Base-by-base conservation (phyloP, 2,797 vertebrate species). In the Arremon aurantiirostris region DNA sequence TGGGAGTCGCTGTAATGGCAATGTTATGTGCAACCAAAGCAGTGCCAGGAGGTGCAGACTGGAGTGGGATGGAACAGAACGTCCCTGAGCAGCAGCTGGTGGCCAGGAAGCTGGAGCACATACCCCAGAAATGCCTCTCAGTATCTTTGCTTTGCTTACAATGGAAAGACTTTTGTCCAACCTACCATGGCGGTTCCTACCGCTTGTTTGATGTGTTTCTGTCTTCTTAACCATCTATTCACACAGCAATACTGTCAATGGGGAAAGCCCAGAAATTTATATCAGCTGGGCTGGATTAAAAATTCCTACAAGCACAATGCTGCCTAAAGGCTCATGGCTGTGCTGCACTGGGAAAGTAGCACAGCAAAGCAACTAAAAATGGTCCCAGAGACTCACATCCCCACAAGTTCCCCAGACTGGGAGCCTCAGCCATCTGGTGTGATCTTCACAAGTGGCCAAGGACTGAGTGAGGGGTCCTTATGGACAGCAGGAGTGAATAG, bases 81-180 rank as follows among this genome's bases (percentile, higher is more conserved):
- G 4, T 91, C 72, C 84, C 57, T 15, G 28, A 47, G 52, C 4
- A 52, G 49, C 5, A 4, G 84, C 41, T 2, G 4, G 70, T 47
- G 65, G 30, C 63, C 91, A 91, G 78, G 71, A 83, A 85, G 46
- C n/a, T 65, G 79, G 42, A 91, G 60, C 28, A 32, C 64, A 44
- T 5, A 50, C 22, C 49, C 3, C 0, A 68, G 53, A 70, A 89
- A 77, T 4, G 18, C 37, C 27, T 89, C 30, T 61, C 0, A 0
- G 34, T 57, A 60, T 49, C 81, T 84, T 35, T 70, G 47, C 34
- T 77, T 85, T 87, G 9, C 57, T 68, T 47, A 61, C 46, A 71
- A 68, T 2, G 11, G 56, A 70, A 73, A 30, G 37, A 49, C 13
- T 86, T 91, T 34, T 4, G 9, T 75, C 63, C 68, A 30, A 66